Base-by-base conservation (phyloP, 2,113 vertebrate genomes). In the Cochlearius cochlearius region DNA sequence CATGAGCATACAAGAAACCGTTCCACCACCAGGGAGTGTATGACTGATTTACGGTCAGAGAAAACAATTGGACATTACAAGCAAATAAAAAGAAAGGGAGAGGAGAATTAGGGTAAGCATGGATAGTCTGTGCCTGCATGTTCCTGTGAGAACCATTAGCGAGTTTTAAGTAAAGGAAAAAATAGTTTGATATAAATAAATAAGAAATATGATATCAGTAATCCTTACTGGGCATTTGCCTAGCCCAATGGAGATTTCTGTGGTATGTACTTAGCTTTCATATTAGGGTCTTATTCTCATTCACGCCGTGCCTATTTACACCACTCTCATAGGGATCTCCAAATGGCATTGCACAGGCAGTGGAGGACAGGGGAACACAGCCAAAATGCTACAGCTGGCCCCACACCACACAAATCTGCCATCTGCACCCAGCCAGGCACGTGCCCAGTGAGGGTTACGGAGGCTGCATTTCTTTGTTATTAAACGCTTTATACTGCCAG, bases 31-130 rank as follows among this genome's bases (percentile, higher is more conserved):
- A 82, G 89, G 87, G 94, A 92, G 74, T 85, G 66, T 73, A 38
- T 75, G 94, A 91, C 80, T 96, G 85, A 95, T 79, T 91, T 89
- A 92, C 0, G 58, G 85, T 91, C 92, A 81, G 58, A 50, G 69
- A 91, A 92, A 95, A 96, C 94, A 97, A 97, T 96, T 95, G 90
- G 88, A 62, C 88, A 90, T 96, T 80, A 55, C 82, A 73, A 55
- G 64, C 75, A 93, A 95, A 85, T 53, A 59, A 84, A 87, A 84
- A 77, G 74, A 71, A 64, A 76, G 47, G 59, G 56, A 92, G 60
- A 81, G 63, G 45, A 86, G 73, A 81, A 93, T 36, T 47, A 72
- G 69, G 41, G n/a, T 69, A 58, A 32, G 64, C 0, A 0, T 63
- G 43, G 43, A 25, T 43, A 14, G 34, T 15, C 47, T 88, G 53